These are phyloP conservation scores for Dendrolimus houi DNA, from an alignment of 2,888 invertebrate genomes.

Conservation along the genomic window DNA sequence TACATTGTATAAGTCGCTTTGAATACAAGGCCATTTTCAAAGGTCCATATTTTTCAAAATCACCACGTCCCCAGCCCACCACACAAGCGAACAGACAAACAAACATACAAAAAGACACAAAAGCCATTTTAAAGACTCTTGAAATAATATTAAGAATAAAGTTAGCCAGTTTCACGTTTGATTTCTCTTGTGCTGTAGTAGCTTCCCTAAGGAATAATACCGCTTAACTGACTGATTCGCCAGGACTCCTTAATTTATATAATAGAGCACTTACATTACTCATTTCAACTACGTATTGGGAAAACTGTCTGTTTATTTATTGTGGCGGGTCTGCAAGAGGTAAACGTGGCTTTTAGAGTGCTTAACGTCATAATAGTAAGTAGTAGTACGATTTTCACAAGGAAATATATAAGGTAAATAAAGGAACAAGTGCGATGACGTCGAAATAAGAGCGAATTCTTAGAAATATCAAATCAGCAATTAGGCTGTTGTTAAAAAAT, in stretches of 20 bases:
- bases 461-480: too few relatives aligned
- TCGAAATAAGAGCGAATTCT: too few relatives aligned
- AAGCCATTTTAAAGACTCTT: slow-evolving; percentile 2
- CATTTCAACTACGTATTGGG: not conserved
- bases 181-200: not conserved
- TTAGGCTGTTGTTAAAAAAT: too few relatives aligned
- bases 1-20: slow-evolving; percentile 9
- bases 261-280: not conserved
- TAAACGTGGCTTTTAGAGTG: too few relatives aligned
- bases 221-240: not conserved
- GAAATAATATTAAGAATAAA: not conserved
- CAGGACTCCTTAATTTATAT: not conserved
- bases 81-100: slow-evolving; percentile 6
- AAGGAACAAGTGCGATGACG: too few relatives aligned
- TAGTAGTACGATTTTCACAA: too few relatives aligned
- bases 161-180: not conserved
- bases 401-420: too few relatives aligned
- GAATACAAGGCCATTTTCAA: slow-evolving; percentile 8
- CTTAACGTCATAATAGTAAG: too few relatives aligned
- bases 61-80: slow-evolving; percentile 8
- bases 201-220: not conserved
- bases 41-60: slow-evolving; percentile 13
- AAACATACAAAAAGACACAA: slow-evolving; percentile 7
- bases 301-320: not conserved
- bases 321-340: slow-evolving; percentile 1